Evolutionary conservation across 2,888 invertebrate genomes (phyloP).

Genomic region (Iselma pallidipennis): DNA sequence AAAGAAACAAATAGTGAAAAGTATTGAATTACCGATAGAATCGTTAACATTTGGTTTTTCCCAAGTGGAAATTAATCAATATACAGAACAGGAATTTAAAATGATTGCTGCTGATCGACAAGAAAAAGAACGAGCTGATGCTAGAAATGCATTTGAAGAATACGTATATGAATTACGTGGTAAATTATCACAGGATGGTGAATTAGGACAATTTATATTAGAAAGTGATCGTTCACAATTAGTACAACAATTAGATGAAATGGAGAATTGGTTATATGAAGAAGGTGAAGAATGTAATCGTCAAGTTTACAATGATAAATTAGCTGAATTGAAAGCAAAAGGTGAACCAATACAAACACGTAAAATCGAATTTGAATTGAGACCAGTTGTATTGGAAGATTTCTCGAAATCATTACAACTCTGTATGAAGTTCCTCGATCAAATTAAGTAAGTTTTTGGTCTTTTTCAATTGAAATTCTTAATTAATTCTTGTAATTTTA

Average conservation of each 20-base stretch:
- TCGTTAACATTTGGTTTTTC: conserved; percentile 73
- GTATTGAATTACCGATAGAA: conserved; percentile 83
- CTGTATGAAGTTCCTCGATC: conserved; percentile 78
- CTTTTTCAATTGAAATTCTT: too few species aligned
- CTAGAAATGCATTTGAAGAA: conserved; percentile 96
- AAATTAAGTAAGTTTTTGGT: conserved; percentile 60
- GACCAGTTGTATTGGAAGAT: conserved; percentile 80
- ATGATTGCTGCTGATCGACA: conserved; percentile 75
- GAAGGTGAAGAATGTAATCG: conserved; percentile 92
- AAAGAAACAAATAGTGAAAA: conserved; percentile 80
- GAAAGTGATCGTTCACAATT: conserved; percentile 69
- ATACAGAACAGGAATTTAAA: conserved; percentile 68
- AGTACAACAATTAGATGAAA: conserved; percentile 72
- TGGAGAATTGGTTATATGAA: conserved; percentile 97
- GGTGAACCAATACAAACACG: conserved; percentile 91
- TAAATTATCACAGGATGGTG: conserved; percentile 78
- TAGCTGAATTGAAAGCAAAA: conserved; percentile 67
- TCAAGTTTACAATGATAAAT: conserved; percentile 69
- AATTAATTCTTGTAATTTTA: background rate
- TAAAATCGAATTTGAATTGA: conserved; percentile 77
- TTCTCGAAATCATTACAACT: conserved; percentile 76
- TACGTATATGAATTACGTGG: conserved; percentile 96
- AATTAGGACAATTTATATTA: conserved; percentile 72
- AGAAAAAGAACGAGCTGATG: conserved; percentile 94
- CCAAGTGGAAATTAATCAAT: conserved; percentile 71